phyloP scores from a whole-genome alignment of 2,113 vertebrate species.

The Elephas maximus region DNA sequence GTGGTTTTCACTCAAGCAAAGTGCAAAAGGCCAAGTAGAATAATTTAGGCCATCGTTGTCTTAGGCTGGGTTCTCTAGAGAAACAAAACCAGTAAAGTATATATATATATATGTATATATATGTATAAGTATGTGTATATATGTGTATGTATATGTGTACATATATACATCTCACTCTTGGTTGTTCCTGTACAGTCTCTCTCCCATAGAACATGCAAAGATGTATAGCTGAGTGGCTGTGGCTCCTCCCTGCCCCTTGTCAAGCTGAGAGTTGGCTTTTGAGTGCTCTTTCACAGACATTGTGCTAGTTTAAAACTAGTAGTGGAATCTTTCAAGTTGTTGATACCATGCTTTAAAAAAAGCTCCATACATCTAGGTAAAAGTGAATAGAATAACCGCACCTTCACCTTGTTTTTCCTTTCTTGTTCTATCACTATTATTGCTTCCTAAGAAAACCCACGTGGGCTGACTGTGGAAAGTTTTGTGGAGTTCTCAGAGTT shows the following conservation, averaged over 20 bases:
- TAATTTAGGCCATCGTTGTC: slow-evolving; percentile 24
- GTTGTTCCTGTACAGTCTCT: not conserved
- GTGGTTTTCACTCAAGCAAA: slow-evolving; percentile 47
- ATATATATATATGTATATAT: too few relatives aligned
- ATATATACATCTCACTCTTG: not conserved
- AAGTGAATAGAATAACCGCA: not conserved
- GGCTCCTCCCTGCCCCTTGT: not conserved
- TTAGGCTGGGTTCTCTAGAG: too few relatives aligned
- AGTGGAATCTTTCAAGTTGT: not conserved
- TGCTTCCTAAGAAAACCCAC: slow-evolving; percentile 8
- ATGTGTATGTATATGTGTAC: too few relatives aligned
- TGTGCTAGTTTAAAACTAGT: not conserved
- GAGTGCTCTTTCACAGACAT: not conserved
- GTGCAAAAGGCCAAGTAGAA: slow-evolving; percentile 57
- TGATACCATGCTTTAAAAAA: not conserved
- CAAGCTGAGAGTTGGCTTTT: not conserved
- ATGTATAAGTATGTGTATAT: too few relatives aligned
- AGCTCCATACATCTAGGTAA: not conserved
- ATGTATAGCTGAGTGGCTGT: not conserved
- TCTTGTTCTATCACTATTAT: not conserved
- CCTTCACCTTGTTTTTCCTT: not conserved
- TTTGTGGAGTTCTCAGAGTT: slow-evolving; percentile 15
- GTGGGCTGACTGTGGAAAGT: not conserved
- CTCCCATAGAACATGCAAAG: not conserved
- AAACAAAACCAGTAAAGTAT: too few relatives aligned